Conservation (phyloP, 2,888 invertebrate species). For the Tetanocera ferruginea region DNA sequence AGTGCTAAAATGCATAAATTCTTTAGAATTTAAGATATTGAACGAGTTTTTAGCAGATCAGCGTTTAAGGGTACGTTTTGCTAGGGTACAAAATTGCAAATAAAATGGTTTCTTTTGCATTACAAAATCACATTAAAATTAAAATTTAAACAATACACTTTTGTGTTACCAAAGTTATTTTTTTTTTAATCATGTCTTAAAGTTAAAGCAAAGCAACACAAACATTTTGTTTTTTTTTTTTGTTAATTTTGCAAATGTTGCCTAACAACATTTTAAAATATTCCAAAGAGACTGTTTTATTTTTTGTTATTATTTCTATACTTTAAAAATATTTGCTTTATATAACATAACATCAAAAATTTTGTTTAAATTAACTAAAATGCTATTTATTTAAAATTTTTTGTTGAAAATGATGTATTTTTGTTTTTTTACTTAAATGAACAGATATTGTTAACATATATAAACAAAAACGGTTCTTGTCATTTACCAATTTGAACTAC, state of each 20-base stretch:
- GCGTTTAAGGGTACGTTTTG: neutral
- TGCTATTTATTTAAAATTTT: neutral
- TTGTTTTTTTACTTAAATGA: neutral
- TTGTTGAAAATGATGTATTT: neutral
- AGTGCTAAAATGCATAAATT: neutral
- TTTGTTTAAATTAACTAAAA: too few species aligned
- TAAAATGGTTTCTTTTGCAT: slow-evolving; percentile 1
- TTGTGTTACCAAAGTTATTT: too few species aligned
- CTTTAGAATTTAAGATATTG: neutral
- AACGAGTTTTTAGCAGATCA: neutral
- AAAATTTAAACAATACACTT: too few species aligned
- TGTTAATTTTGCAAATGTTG: neutral
- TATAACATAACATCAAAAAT: neutral
- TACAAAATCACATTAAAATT: too few species aligned
- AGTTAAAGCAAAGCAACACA: too few species aligned
- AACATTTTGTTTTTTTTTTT: too few species aligned
- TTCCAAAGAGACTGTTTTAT: neutral
- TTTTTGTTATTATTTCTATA: neutral
- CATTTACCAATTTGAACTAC: slow-evolving; percentile 17
- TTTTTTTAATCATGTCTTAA: too few species aligned
- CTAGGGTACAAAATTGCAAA: neutral
- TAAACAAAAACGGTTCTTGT: slow-evolving; percentile 18
- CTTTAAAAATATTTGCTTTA: neutral
- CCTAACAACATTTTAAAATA: neutral
- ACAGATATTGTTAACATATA: neutral